Percentiles rank a stretch among this genome's conserved stretches.
These are phyloP conservation scores for Drosophila sulfurigaster DNA, from an alignment of 1,140 invertebrate species.

Conservation along the genomic window DNA sequence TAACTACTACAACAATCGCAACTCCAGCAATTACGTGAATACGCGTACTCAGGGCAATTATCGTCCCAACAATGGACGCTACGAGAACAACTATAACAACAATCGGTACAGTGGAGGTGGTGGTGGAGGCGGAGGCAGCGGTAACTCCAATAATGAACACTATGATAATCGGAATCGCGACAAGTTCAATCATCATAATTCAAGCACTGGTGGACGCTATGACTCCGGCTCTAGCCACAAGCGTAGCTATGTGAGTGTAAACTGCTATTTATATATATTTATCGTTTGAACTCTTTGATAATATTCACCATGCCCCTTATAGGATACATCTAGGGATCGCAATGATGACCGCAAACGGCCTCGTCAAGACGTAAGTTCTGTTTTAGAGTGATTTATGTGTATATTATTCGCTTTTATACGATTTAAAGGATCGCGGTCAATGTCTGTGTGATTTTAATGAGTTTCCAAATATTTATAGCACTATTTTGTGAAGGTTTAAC, in stretches of 20 bases:
- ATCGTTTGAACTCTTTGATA: neutral
- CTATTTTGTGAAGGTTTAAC: conserved; percentile 73
- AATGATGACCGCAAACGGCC: conserved; percentile 75
- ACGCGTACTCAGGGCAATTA: conserved; percentile 75
- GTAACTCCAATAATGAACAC: conserved; percentile 59
- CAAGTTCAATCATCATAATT: conserved; percentile 70
- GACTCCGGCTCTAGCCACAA: conserved; percentile 72
- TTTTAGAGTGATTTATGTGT: conserved; percentile 29
- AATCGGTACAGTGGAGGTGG: conserved; percentile 56
- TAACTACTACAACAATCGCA: conserved; percentile 71
- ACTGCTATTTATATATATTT: conserved; percentile 1
- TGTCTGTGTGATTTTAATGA: conserved; percentile 77
- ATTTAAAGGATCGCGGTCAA: conserved; percentile 25
- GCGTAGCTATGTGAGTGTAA: conserved; percentile 73
- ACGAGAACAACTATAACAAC: conserved; percentile 72
- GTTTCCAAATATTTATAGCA: conserved; percentile 82
- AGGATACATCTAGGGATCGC: conserved; percentile 79
- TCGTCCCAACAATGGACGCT: conserved; percentile 66
- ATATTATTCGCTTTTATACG: conserved; percentile 27
- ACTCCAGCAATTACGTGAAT: conserved; percentile 76
- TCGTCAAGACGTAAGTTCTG: conserved; percentile 79
- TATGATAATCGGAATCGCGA: conserved; percentile 74
- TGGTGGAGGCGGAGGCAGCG: neutral
- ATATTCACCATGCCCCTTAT: neutral
- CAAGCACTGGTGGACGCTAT: conserved; percentile 68